Evolutionary conservation across 2,797 vertebrate species (phyloP).

Genomic region (Ptychadena robeensis): DNA sequence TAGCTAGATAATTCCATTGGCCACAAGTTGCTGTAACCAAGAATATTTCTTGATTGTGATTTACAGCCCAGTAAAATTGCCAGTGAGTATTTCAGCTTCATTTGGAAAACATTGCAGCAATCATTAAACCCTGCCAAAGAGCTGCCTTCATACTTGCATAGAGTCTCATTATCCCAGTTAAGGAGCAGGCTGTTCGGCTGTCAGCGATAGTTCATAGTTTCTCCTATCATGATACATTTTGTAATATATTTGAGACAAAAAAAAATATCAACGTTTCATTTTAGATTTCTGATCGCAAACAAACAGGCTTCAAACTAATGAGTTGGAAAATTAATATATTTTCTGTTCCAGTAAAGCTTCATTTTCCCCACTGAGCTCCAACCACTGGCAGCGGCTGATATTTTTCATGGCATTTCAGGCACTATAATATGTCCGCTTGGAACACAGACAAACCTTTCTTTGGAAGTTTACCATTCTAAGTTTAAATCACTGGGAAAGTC

Average conservation of each 20-base stretch:
- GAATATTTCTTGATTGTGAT: constrained; percentile 37
- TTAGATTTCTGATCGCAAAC: constrained; percentile 40
- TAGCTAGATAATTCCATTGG: constrained; percentile 36
- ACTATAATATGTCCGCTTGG: constrained; percentile 42
- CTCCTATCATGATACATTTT: constrained; percentile 20
- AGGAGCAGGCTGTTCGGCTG: not conserved
- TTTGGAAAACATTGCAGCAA: constrained; percentile 26
- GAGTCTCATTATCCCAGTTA: constrained; percentile 17
- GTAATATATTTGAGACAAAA: constrained; percentile 36
- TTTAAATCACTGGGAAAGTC: constrained; percentile 28
- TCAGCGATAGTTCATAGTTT: constrained; percentile 31
- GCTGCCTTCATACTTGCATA: not conserved
- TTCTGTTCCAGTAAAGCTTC: constrained; percentile 52
- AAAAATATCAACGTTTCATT: constrained; percentile 37
- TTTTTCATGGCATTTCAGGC: constrained; percentile 49
- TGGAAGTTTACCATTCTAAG: constrained; percentile 14
- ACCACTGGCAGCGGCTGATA: constrained; percentile 47
- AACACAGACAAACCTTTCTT: constrained; percentile 36
- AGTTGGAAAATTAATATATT: constrained; percentile 41
- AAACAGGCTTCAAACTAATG: constrained; percentile 39
- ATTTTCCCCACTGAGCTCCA: constrained; percentile 24
- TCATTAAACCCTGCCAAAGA: constrained; percentile 8
- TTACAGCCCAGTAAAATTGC: constrained; percentile 21
- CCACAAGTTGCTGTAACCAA: constrained; percentile 24
- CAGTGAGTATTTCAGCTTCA: constrained; percentile 43